Evolutionary conservation across 2,113 vertebrate genomes (phyloP), one percentile per base, ranked within the genome.

Genomic region (Ciconia stormi): DNA sequence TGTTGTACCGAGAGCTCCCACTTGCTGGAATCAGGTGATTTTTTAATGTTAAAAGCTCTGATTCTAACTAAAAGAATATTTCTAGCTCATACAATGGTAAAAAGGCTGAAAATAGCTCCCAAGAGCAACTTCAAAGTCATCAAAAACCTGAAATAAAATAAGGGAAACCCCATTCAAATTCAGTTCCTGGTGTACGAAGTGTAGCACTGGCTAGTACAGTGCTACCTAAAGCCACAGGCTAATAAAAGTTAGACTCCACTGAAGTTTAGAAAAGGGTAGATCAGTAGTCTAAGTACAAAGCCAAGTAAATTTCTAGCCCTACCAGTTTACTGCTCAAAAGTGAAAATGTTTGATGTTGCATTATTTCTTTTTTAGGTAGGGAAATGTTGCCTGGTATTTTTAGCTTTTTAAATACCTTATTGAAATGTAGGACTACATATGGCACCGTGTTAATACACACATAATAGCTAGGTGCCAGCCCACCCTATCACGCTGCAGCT

Each of bases 21-120:
- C 77, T 95, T 91, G 52, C 84, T 77, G 49, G 62, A 95, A 91
- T 90, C 53, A n/a, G 84, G 67, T 84, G 85, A 67, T 79, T 71
- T 81, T 89, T 95, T 47, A 59, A 65, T 80, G 73, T 90, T 73
- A 86, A 82, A 95, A 95, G 74, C 78, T 95, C 87, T 46, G 32
- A 58, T 89, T 95, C 71, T 55, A 88, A 62, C 90, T 46, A 73
- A 66, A 97, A 87, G 36, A 91, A n/a, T 82, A 72, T 79, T 93
- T 89, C 87, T 70, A 80, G 32, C 17, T 90, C 71, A 65, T 66
- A 40, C 4, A 6, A 71, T 3, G 2, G 89, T 53, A 50, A 76
- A 94, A 95, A 83, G 26, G 50, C 59, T 83, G 59, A 85, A 85
- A 93, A 91, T 65, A 87, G 11, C 74, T 91, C 71, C 78, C 62